Percentiles rank a stretch among this genome's conserved stretches.
These are phyloP conservation scores for Ctenochaetus hawaiiensis DNA, from an alignment of 2,797 vertebrate genomes.

Conservation along the genomic window DNA sequence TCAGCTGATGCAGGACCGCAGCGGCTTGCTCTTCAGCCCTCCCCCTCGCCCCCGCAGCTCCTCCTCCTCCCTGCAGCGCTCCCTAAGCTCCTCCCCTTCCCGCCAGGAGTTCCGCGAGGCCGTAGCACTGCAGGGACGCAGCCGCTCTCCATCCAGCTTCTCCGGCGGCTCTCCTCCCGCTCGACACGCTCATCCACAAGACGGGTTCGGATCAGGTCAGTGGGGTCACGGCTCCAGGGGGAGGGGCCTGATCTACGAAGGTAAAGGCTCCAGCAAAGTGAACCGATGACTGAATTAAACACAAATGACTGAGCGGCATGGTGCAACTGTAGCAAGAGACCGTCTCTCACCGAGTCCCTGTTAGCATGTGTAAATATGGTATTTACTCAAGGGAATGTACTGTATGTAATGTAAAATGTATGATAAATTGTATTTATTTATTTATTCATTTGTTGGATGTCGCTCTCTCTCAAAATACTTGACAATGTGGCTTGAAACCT, in stretches of 20 bases:
- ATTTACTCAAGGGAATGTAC: constrained; percentile 88
- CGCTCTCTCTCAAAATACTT: constrained; percentile 72
- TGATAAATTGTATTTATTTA: constrained; percentile 88
- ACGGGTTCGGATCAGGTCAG: constrained; percentile 74
- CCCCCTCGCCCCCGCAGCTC: constrained; percentile 92
- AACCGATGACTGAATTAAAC: constrained; percentile 85
- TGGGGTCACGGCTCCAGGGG: constrained; percentile 85
- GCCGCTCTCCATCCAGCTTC: constrained; percentile 93
- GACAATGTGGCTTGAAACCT: constrained; percentile 71
- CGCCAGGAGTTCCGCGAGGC: constrained; percentile 90
- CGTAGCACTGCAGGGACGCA: constrained; percentile 83
- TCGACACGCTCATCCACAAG: constrained; percentile 83
- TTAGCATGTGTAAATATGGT: constrained; percentile 85
- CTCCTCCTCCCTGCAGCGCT: constrained; percentile 94
- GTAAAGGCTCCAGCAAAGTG: constrained; percentile 90
- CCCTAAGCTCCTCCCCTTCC: constrained; percentile 94
- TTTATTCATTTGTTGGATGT: constrained; percentile 81
- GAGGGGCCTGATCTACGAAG: constrained; percentile 80
- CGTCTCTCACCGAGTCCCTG: constrained; percentile 57
- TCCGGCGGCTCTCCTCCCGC: constrained; percentile 93
- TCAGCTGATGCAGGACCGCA: constrained; percentile 94
- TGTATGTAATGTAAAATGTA: constrained; percentile 88
- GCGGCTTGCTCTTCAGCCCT: constrained; percentile 91
- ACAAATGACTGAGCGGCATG: constrained; percentile 39
- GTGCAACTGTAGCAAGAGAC: constrained; percentile 54